Base-by-base conservation (phyloP, 2,888 invertebrate species). In the Hyles lineata region DNA sequence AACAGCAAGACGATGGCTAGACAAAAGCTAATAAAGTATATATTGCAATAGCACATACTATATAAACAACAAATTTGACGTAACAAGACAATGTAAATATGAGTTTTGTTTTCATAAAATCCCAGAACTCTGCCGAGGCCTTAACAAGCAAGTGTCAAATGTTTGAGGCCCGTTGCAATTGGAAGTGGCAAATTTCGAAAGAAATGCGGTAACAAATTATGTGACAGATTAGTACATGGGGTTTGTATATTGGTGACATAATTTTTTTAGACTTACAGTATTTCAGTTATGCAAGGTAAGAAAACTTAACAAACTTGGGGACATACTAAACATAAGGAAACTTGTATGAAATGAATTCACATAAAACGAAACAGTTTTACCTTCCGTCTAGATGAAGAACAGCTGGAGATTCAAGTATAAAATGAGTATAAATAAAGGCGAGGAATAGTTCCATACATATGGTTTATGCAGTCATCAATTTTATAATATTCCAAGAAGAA, bases 151-250 rank as follows among this genome's bases (percentile, higher is more conserved):
- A 23, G 23, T 17, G 50, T 23, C 23, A 67, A 63, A 23, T 17
- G 23, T 15, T n/a, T 15, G 9, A 50, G 50, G 23, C 23, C 23
- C 17, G 23, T 17, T 6, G 67, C 43, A 67, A 67, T 67, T 17
- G 67, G 63, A 11, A 63, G 63, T 63, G 1, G 67, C 23, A 67
- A 67, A 43, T 67, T 67, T 23, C 21, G 67, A 67, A 67, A 67
- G 5, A 23, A 43, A 21, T 67, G 15, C 89, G 90, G 89, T 89
- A 90, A 89, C 85, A 87, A 90, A 90, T 89, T 89, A 88, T 90
- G 83, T 85, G 77, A 73, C 79, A 85, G 84, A 89, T 89, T 87
- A 87, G 82, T 86, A 86, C 43, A 15, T 15, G 15, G 11, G 43
- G 43, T 43, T 11, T 43, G 3, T 43, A 43, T 35, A 35, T 35